phyloP scores from a whole-genome alignment of 2,113 vertebrate genomes.

The Poecilia latipinna region DNA sequence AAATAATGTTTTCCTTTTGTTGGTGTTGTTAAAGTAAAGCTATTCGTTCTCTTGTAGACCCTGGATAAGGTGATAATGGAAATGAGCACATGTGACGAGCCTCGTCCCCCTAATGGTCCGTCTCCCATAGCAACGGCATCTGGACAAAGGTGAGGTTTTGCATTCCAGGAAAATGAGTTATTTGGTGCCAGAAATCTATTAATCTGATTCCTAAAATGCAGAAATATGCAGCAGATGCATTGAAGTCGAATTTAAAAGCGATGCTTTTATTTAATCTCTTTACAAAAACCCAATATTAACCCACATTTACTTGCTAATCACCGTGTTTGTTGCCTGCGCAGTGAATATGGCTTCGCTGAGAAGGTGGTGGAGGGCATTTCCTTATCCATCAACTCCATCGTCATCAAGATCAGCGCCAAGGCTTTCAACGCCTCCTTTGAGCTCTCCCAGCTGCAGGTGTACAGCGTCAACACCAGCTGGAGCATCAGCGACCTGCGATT shows the following conservation, averaged over 20 bases:
- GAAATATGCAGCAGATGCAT: background rate
- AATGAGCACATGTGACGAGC: slow-evolving; percentile 99
- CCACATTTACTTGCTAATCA: background rate
- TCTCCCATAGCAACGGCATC: slow-evolving; percentile 97
- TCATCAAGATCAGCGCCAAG: slow-evolving; percentile 96
- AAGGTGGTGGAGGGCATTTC: slow-evolving; percentile 98
- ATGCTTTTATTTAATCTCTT: too few species aligned
- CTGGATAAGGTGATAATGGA: slow-evolving; percentile 99
- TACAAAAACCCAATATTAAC: too few species aligned
- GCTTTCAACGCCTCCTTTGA: slow-evolving; percentile 99
- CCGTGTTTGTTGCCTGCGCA: slow-evolving; percentile 52
- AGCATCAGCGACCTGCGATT: slow-evolving; percentile 87
- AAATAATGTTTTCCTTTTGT: background rate
- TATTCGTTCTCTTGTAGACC: slow-evolving; percentile 75
- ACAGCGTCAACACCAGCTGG: slow-evolving; percentile 97
- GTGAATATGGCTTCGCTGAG: slow-evolving; percentile 98
- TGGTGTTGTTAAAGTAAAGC: background rate
- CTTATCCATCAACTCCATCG: slow-evolving; percentile 95
- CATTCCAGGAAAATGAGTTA: background rate
- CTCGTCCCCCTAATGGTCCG: slow-evolving; percentile 93
- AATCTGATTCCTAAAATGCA: too few species aligned
- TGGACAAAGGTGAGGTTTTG: slow-evolving; percentile 88
- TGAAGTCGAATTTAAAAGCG: too few species aligned
- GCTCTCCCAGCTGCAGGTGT: slow-evolving; percentile 96
- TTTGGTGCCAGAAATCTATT: too few species aligned